Conservation (phyloP, 2,113 vertebrate species). For the Galeopterus variegatus region DNA sequence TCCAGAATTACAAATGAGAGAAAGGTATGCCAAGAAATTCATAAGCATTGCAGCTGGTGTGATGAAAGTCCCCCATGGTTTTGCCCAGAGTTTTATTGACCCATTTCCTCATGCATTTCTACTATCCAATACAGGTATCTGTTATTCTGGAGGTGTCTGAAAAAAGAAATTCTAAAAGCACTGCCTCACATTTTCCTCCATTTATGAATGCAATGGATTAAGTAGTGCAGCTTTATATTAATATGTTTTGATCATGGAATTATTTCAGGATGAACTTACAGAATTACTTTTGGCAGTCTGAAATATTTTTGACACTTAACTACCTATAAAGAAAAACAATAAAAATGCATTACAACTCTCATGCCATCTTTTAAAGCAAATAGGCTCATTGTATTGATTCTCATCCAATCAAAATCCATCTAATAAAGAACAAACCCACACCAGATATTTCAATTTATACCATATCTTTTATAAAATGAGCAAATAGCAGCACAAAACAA, state of each 20-base stretch:
- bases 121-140: accelerated
- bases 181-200: not conserved
- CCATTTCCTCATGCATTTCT: not conserved
- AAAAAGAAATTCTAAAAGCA: not conserved
- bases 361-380: not conserved
- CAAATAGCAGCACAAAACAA: not conserved
- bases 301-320: not conserved
- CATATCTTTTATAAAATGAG: not conserved
- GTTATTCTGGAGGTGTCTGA: not conserved
- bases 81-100: not conserved
- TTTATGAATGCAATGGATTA: not conserved
- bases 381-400: not conserved
- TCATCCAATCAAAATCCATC: not conserved
- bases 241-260: not conserved
- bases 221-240: not conserved
- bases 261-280: not conserved
- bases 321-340: too few species aligned
- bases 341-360: not conserved
- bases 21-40: not conserved
- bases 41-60: not conserved
- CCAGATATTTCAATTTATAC: not conserved
- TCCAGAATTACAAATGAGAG: not conserved
- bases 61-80: not conserved
- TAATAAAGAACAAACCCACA: not conserved
- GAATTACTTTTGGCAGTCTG: not conserved